Conservation (phyloP, 2,888 invertebrate species). For the Aleiodes alternator region DNA sequence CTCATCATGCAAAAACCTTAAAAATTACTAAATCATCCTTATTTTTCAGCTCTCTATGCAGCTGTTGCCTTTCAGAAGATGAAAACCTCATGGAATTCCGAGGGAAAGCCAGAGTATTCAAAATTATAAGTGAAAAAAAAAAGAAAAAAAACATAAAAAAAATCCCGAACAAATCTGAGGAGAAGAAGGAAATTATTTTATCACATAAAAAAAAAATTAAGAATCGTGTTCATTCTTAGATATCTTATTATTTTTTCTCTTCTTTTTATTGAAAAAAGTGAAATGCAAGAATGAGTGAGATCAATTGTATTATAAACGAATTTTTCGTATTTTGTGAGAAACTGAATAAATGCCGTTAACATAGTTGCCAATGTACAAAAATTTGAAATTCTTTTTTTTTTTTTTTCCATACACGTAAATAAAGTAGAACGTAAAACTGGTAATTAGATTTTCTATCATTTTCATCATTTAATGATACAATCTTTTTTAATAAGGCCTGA, state of each 20-base stretch:
- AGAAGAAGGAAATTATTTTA: slow-evolving; percentile 15
- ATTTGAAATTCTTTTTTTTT: background rate
- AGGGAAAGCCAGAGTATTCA: slow-evolving; percentile 80
- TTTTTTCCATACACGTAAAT: slow-evolving; percentile 1
- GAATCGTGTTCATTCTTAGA: background rate
- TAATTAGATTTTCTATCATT: background rate
- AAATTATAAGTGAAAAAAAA: background rate
- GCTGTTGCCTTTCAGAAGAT: slow-evolving; percentile 90
- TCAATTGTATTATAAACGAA: slow-evolving; percentile 24
- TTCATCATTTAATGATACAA: no score
- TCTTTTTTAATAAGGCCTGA: no score
- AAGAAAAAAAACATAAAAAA: slow-evolving; percentile 33
- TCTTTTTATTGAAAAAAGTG: background rate
- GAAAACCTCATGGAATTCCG: slow-evolving; percentile 80
- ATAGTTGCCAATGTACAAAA: slow-evolving; percentile 28
- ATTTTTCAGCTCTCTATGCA: slow-evolving; percentile 84
- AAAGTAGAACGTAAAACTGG: slow-evolving; percentile 4
- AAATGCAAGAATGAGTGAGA: slow-evolving; percentile 8
- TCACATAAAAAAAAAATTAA: background rate
- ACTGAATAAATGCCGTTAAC: background rate
- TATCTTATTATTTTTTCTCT: background rate
- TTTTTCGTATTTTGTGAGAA: slow-evolving; percentile 25
- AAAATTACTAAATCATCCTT: no score
- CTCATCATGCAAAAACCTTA: background rate
- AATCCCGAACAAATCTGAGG: slow-evolving; percentile 33